Evolutionary conservation across 2,888 invertebrate genomes (phyloP).

Genomic region (Ecliptopera silaceata): DNA sequence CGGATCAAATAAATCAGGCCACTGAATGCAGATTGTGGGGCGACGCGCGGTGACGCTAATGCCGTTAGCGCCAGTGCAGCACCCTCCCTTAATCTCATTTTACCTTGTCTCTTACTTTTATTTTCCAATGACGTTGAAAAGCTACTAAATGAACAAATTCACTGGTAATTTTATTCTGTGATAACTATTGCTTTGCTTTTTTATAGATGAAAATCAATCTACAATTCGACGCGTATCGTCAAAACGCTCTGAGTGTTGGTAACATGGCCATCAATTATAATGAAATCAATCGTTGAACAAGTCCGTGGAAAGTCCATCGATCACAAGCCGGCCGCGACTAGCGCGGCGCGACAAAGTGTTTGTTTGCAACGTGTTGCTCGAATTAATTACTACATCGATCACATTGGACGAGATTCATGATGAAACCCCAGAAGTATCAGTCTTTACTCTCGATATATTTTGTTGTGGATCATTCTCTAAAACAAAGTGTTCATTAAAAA

Average conservation of each 20-base stretch:
- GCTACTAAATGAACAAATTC: neutral
- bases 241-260: neutral
- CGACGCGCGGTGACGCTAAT: neutral
- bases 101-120: neutral
- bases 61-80: neutral
- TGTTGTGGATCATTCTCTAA: too few species aligned
- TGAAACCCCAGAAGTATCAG: too few species aligned
- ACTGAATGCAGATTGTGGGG: neutral
- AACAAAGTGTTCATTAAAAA: too few species aligned
- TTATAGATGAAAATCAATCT: too few species aligned
- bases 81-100: neutral
- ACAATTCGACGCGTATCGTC: too few species aligned
- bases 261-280: neutral
- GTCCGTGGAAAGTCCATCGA: conserved; percentile 14
- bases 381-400: conserved; percentile 30
- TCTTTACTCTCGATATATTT: too few species aligned
- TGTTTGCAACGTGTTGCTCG: conserved; percentile 32
- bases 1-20: neutral
- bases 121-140: neutral
- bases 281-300: conserved; percentile 2
- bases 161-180: neutral
- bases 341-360: conserved; percentile 24
- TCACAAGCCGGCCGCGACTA: conserved; percentile 27
- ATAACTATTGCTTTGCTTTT: too few species aligned
- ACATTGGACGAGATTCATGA: neutral